These are phyloP conservation scores for Mantis religiosa DNA, from an alignment of 2,888 invertebrate species.

Conservation along the genomic window DNA sequence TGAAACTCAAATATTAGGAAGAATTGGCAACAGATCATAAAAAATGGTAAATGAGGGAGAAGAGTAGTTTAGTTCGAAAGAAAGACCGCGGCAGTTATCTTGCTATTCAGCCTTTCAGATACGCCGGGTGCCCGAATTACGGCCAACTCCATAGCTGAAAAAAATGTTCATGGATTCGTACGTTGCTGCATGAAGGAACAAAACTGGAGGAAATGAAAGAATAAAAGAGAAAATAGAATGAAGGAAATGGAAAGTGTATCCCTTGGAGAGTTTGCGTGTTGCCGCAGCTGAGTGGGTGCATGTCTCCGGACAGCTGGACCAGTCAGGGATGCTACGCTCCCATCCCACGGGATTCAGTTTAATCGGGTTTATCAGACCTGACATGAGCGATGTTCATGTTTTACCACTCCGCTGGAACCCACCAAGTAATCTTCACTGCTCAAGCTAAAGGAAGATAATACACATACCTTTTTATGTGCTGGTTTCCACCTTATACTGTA, in stretches of 20 bases:
- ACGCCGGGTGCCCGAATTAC: not conserved
- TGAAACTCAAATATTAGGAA: too few species aligned
- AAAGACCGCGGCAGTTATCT: too few species aligned
- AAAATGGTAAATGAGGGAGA: too few species aligned
- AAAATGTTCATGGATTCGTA: not conserved
- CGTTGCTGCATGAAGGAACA: not conserved
- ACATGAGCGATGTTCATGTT: not conserved
- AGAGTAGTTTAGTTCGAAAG: too few species aligned
- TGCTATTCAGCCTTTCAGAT: not conserved
- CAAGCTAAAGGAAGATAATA: not conserved
- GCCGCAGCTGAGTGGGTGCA: not conserved
- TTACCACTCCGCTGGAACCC: not conserved
- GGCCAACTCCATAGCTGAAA: not conserved
- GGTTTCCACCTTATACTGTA: too few species aligned
- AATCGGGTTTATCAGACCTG: constrained; percentile 22
- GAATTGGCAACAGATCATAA: too few species aligned
- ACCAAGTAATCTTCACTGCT: not conserved
- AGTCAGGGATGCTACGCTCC: not conserved
- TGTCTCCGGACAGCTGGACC: not conserved
- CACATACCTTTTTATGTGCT: not conserved
- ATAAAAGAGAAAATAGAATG: not conserved
- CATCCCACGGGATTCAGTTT: constrained; percentile 19
- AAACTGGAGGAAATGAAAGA: not conserved
- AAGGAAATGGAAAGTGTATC: not conserved
- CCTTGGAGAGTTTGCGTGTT: not conserved